Percentiles rank a stretch among this genome's conserved stretches.
phyloP scores from a whole-genome alignment of 2,113 vertebrate species.

The Miniopterus natalensis region DNA sequence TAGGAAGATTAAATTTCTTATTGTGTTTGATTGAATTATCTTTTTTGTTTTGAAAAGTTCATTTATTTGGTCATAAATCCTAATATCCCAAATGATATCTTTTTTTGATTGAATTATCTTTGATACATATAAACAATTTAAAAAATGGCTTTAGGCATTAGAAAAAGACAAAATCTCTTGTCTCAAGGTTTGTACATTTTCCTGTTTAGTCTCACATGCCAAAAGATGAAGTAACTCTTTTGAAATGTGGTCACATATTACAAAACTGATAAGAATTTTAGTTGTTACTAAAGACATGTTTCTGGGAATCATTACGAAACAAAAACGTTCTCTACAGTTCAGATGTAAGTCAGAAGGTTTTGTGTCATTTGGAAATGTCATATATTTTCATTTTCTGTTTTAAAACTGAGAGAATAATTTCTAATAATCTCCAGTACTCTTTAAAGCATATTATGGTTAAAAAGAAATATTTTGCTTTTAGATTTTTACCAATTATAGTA shows the following conservation, averaged over 20 bases:
- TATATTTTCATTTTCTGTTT: conserved; percentile 54
- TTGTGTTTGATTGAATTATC: background rate
- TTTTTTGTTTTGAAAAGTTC: background rate
- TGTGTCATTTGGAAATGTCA: conserved; percentile 15
- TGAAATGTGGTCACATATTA: conserved; percentile 60
- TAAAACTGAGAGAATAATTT: conserved; percentile 53
- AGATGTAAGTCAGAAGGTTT: conserved; percentile 9
- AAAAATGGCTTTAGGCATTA: background rate
- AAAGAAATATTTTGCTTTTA: conserved; percentile 51
- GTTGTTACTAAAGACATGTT: conserved; percentile 54
- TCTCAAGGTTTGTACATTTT: conserved; percentile 45
- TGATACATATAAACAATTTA: conserved; percentile 22
- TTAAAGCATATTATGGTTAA: conserved; percentile 52
- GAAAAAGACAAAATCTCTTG: background rate
- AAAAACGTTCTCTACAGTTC: background rate
- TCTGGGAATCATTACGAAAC: conserved; percentile 63
- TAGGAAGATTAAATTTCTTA: conserved; percentile 37
- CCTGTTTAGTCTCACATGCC: conserved; percentile 55
- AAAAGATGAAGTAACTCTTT: conserved; percentile 51
- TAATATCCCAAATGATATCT: too few species aligned
- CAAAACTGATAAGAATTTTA: conserved; percentile 66
- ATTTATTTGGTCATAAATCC: too few species aligned
- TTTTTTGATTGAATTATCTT: conserved; percentile 8
- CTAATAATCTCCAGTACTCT: conserved; percentile 42
- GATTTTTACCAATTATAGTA: background rate